phyloP scores from a whole-genome alignment of 1,140 invertebrate species.

The Brachionus paranguensis region DNA sequence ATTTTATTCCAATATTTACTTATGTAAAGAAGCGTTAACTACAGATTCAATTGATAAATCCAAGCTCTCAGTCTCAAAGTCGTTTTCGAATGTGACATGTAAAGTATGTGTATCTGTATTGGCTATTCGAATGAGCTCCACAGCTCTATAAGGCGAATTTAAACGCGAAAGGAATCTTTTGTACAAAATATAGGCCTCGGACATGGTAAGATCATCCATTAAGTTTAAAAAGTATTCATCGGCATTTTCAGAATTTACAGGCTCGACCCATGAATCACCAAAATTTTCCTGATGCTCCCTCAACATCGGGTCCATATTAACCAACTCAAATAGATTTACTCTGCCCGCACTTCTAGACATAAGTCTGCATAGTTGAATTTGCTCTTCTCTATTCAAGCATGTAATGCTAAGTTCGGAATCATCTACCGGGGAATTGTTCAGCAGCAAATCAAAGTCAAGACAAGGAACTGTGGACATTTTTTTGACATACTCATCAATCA shows the following conservation, averaged over 20 bases:
- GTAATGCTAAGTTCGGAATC: not conserved
- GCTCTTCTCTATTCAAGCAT: not conserved
- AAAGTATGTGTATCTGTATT: not conserved
- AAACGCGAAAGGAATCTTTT: conserved; percentile 3
- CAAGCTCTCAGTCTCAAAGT: not conserved
- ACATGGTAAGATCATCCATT: not conserved
- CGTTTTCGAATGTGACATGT: not conserved
- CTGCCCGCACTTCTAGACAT: not conserved
- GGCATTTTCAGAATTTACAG: not conserved
- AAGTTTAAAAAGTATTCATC: not conserved
- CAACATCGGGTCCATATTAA: not conserved
- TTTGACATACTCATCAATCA: conserved; percentile 8
- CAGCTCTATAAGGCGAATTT: not conserved
- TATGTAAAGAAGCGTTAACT: not conserved
- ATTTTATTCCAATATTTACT: not conserved
- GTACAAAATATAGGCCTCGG: not conserved
- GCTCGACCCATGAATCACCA: not conserved
- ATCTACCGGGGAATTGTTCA: not conserved
- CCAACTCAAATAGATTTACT: not conserved
- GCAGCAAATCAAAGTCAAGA: not conserved
- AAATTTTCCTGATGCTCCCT: not conserved
- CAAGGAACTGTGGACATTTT: not conserved
- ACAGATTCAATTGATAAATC: not conserved
- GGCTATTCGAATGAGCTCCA: not conserved
- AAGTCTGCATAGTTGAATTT: not conserved